Evolutionary conservation across 2,888 invertebrate species (phyloP), one percentile per base, ranked within the genome.

Genomic region (Hyposoter didymator): DNA sequence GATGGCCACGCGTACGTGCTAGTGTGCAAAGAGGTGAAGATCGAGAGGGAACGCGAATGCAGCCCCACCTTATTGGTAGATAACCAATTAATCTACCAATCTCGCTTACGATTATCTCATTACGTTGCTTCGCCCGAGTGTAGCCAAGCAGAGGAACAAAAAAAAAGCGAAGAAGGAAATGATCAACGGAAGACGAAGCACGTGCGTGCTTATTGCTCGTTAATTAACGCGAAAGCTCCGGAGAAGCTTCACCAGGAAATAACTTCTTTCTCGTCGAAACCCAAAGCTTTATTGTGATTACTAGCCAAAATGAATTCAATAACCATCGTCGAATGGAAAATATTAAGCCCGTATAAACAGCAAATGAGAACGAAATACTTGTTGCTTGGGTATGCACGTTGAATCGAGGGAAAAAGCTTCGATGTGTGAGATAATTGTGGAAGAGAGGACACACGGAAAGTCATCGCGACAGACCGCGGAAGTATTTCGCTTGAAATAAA

Each of bases 41-140:
- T 14, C 66, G 17, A 70, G n/a, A 69, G 69, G 22, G 55, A 80
- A 83, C 39, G 75, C 76, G 55, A 62, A 78, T 74, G 79, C 72
- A 59, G 62, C 88, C 72, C 84, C 55, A 82, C 82, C 82, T 87
- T 88, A 89, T 88, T 87, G 87, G 87, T 85, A 78, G 86, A 86
- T 86, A 86, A 86, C 85, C 89, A 89, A 91, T 90, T 91, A 90
- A 90, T 90, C 88, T 79, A 85, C 82, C 87, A 89, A 89, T 87
- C 88, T 87, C 86, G 87, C 84, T 85, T 84, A 70, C 76, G 86
- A 89, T 89, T 88, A 89, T 89, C 85, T 89, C 88, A 88, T 90
- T 90, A 88, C 73, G 52, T 87, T 62, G 76, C 67, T 80, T 69
- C 80, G 49, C 12, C 32, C 28, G 70, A 32, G 28, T 35, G 66